These are phyloP conservation scores for Bugulina stolonifera DNA, from an alignment of 2,888 invertebrate genomes.

Conservation along the genomic window DNA sequence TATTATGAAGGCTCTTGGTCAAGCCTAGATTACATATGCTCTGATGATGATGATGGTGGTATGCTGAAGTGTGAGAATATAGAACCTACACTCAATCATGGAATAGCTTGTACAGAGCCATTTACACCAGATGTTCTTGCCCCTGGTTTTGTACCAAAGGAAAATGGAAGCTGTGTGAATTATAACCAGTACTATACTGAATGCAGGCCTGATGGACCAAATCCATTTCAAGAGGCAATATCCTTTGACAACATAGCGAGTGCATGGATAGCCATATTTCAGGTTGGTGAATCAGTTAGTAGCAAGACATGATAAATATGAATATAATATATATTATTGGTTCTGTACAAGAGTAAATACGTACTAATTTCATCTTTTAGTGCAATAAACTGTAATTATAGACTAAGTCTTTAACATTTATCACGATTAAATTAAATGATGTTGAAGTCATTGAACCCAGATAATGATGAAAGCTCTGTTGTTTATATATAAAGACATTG, in stretches of 20 bases:
- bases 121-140: conserved; percentile 52
- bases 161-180: conserved; percentile 69
- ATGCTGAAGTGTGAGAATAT: conserved; percentile 75
- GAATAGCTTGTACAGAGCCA: conserved; percentile 54
- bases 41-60: conserved; percentile 82
- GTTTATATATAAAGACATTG: too few species aligned
- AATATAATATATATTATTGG: too few species aligned
- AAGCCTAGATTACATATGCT: conserved; percentile 86
- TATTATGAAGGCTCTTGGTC: conserved; percentile 33
- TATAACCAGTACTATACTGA: conserved; percentile 98
- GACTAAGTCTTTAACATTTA: too few species aligned
- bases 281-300: too few species aligned
- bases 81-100: conserved; percentile 56
- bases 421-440: too few species aligned
- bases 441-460: too few species aligned
- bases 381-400: too few species aligned
- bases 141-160: conserved; percentile 56
- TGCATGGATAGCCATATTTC: conserved; percentile 99
- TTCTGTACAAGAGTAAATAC: too few species aligned
- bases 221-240: conserved; percentile 98
- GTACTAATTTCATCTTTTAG: too few species aligned
- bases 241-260: conserved; percentile 99
- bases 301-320: too few species aligned
- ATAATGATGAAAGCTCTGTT: too few species aligned
- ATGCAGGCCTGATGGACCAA: conserved; percentile 84